These are phyloP conservation scores for Hippolais icterina DNA, from an alignment of 2,113 vertebrate genomes.

Conservation along the genomic window DNA sequence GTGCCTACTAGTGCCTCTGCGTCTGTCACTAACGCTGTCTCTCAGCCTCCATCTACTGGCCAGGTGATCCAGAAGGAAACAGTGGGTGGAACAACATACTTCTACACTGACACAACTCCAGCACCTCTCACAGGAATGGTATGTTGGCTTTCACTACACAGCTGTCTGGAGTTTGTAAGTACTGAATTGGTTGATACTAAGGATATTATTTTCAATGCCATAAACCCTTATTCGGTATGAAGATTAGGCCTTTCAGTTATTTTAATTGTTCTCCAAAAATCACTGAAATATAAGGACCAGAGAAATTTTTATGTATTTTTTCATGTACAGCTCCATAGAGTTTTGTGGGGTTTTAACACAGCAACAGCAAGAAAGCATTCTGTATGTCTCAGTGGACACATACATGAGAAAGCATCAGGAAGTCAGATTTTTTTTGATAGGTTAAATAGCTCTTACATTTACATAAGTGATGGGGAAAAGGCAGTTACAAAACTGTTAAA, in stretches of 20 bases:
- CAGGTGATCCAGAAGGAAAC: constrained; percentile 99
- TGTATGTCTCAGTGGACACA: not conserved
- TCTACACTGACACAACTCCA: constrained; percentile 97
- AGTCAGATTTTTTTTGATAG: not conserved
- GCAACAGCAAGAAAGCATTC: not conserved
- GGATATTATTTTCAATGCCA: not conserved
- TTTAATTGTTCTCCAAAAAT: not conserved
- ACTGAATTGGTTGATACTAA: not conserved
- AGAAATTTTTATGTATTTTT: not conserved
- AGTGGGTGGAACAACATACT: constrained; percentile 97
- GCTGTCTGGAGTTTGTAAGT: not conserved
- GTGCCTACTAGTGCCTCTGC: constrained; percentile 91
- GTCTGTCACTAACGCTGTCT: constrained; percentile 79
- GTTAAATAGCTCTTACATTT: not conserved
- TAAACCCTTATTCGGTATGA: not conserved
- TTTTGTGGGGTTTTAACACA: not conserved
- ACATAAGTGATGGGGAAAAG: not conserved
- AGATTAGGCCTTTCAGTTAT: not conserved
- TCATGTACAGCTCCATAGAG: not conserved
- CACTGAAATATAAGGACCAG: not conserved
- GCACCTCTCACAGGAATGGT: constrained; percentile 95
- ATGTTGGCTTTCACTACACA: constrained; percentile 20
- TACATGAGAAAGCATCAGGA: not conserved
- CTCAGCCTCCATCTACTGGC: constrained; percentile 79
- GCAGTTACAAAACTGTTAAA: not conserved